Conservation (phyloP, 2,888 invertebrate species). For the Caenorhabditis uteleia region DNA sequence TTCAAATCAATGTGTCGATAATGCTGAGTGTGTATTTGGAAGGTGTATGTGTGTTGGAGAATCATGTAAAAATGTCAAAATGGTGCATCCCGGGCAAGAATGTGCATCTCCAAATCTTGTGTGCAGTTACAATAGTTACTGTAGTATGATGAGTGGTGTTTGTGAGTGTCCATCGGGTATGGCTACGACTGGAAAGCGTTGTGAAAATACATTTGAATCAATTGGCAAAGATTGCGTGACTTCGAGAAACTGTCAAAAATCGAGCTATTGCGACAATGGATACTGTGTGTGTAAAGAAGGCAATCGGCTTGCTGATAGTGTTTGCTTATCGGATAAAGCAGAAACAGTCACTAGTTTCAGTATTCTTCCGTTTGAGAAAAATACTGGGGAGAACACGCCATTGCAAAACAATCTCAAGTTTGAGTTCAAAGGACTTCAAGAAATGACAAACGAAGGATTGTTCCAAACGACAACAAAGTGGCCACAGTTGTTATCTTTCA, state of each 20-base stretch:
- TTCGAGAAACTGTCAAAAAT: constrained; percentile 58
- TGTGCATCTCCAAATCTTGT: constrained; percentile 45
- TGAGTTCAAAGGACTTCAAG: constrained; percentile 25
- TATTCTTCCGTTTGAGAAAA: constrained; percentile 30
- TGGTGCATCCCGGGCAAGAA: constrained; percentile 61
- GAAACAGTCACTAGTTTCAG: constrained; percentile 34
- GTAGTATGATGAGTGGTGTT: constrained; percentile 61
- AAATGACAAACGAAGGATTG: constrained; percentile 19
- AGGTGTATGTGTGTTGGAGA: constrained; percentile 39
- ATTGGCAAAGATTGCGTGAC: constrained; percentile 60
- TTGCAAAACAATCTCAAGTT: constrained; percentile 29
- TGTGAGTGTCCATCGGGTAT: constrained; percentile 67
- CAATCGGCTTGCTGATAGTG: constrained; percentile 9
- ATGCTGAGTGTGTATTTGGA: constrained; percentile 45
- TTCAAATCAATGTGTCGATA: constrained; percentile 48
- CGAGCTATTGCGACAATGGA: constrained; percentile 66
- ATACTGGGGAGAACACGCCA: constrained; percentile 30
- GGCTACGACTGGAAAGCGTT: constrained; percentile 46
- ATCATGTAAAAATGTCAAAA: constrained; percentile 44
- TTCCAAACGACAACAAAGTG: constrained; percentile 36
- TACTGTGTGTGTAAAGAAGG: constrained; percentile 57
- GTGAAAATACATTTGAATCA: constrained; percentile 53
- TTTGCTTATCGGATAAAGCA: constrained; percentile 4
- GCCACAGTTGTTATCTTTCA: constrained; percentile 27
- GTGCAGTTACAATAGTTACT: constrained; percentile 57